Conservation (phyloP, 2,888 invertebrate species). For the Loripinus fragilis region DNA sequence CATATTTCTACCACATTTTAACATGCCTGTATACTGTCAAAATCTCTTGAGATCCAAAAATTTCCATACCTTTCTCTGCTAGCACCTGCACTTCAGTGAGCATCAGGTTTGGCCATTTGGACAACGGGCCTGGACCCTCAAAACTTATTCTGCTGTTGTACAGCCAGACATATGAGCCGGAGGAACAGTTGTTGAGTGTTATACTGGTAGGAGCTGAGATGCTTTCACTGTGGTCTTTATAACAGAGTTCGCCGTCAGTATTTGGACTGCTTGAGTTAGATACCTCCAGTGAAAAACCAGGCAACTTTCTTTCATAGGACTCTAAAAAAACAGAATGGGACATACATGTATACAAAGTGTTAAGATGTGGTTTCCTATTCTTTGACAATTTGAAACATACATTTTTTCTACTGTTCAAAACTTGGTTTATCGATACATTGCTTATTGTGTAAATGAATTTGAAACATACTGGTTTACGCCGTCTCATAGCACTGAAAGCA, state of each 20-base stretch:
- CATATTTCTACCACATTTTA: too few species aligned
- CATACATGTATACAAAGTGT: too few species aligned
- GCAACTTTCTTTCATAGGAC: conserved; percentile 28
- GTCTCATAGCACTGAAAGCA: too few species aligned
- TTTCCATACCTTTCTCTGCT: conserved; percentile 37
- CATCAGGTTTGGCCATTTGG: conserved; percentile 39
- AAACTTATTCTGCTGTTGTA: conserved; percentile 26
- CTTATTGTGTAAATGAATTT: too few species aligned
- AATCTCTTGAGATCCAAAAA: too few species aligned
- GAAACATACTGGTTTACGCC: too few species aligned
- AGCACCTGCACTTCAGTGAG: conserved; percentile 40
- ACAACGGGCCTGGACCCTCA: conserved; percentile 3
- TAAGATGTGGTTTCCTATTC: too few species aligned
- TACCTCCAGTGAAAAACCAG: conserved; percentile 32
- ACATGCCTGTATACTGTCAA: too few species aligned
- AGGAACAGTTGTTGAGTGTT: conserved; percentile 29
- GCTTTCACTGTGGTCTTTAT: conserved; percentile 13
- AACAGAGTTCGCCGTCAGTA: neutral
- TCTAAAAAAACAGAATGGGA: neutral
- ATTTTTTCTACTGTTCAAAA: too few species aligned
- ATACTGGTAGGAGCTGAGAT: conserved; percentile 1
- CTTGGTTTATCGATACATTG: too few species aligned
- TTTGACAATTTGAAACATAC: too few species aligned
- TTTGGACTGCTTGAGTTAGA: neutral
- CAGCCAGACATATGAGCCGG: conserved; percentile 26